Conservation (phyloP, 2,113 vertebrate species). For the Empidonax alnorum region DNA sequence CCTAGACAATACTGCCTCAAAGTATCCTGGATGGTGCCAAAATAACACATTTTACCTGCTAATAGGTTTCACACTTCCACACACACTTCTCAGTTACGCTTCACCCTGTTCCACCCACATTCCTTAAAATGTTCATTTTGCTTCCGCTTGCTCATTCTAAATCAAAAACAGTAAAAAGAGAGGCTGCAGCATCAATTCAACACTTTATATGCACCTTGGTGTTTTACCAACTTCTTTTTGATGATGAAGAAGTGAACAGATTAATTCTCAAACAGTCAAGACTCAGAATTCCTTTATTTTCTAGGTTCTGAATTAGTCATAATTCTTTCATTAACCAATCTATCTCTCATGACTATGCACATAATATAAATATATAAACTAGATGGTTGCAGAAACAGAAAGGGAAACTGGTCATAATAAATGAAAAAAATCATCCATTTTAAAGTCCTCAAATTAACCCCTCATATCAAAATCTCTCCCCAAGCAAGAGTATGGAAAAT, state of each 20-base stretch:
- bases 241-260: slow-evolving; percentile 25
- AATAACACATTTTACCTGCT: not conserved
- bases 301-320: slow-evolving; percentile 25
- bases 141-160: not conserved
- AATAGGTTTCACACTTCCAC: not conserved
- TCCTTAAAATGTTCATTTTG: not conserved
- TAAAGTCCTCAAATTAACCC: not conserved
- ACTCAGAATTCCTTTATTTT: slow-evolving; percentile 55
- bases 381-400: slow-evolving; percentile 38
- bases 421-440: not conserved
- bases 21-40: not conserved
- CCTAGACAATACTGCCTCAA: not conserved
- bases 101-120: not conserved
- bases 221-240: not conserved
- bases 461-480: slow-evolving; percentile 22
- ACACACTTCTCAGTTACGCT: not conserved
- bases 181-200: not conserved
- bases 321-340: slow-evolving; percentile 6
- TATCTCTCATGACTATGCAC: slow-evolving; percentile 3
- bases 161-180: not conserved
- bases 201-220: not conserved
- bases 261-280: slow-evolving; percentile 33
- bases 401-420: slow-evolving; percentile 1
- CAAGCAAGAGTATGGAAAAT: not conserved
- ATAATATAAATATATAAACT: slow-evolving; percentile 51